Percentiles rank a stretch among this genome's conserved stretches.
Conservation (phyloP, 2,888 invertebrate species). For the Aphrophora alni region DNA sequence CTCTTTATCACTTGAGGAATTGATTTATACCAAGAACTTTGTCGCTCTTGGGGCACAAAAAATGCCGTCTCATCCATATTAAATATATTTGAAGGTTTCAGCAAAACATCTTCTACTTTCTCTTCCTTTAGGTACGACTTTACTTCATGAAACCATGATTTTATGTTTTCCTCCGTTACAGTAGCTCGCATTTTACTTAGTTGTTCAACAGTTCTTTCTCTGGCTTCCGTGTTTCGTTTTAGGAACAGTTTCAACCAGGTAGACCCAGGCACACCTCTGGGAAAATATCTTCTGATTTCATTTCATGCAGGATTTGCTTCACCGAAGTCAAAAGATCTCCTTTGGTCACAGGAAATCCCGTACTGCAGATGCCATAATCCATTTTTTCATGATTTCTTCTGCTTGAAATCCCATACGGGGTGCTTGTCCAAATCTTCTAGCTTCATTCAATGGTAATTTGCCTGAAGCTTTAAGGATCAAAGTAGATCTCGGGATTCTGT, state of each 20-base stretch:
- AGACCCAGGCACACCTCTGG: neutral
- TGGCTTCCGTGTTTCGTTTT: neutral
- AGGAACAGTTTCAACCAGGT: neutral
- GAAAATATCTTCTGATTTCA: neutral
- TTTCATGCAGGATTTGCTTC: neutral
- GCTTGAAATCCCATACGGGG: neutral
- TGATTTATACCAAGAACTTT: slow-evolving; percentile 51
- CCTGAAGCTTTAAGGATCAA: neutral
- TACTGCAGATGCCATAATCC: slow-evolving; percentile 2
- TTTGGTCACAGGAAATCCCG: slow-evolving; percentile 4
- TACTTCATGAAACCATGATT: slow-evolving; percentile 52
- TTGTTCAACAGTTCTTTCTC: slow-evolving; percentile 51
- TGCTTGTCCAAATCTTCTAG: too few relatives aligned
- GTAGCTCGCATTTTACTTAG: slow-evolving; percentile 49
- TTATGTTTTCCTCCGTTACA: slow-evolving; percentile 52
- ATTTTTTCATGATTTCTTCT: neutral
- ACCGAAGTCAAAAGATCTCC: neutral
- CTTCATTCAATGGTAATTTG: neutral
- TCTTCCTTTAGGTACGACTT: slow-evolving; percentile 48
- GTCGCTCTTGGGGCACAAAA: slow-evolving; percentile 53
- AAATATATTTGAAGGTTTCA: slow-evolving; percentile 51
- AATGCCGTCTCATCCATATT: slow-evolving; percentile 55
- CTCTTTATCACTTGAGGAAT: slow-evolving; percentile 54
- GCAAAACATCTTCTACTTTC: slow-evolving; percentile 39
- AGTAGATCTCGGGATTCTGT: slow-evolving; percentile 6